phyloP scores from a whole-genome alignment of 2,888 invertebrate genomes.

The Epirrita christyi region DNA sequence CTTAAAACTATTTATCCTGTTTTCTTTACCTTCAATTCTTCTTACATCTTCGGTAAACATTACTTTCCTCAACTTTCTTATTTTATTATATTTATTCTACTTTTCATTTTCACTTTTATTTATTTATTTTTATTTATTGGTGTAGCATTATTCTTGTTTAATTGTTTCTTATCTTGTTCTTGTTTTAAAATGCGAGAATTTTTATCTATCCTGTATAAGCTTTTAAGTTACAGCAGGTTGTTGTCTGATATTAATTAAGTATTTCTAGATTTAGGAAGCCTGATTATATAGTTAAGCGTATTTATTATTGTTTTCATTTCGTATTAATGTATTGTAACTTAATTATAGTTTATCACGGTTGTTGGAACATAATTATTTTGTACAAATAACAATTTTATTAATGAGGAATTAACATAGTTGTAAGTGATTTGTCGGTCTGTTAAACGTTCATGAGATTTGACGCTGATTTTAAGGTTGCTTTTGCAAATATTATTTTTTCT shows the following conservation, averaged over 20 bases:
- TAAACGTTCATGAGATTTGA: conserved; percentile 24
- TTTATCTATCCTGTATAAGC: conserved; percentile 51
- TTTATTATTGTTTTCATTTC: conserved; percentile 70
- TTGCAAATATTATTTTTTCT: conserved; percentile 45
- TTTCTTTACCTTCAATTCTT: conserved; percentile 15
- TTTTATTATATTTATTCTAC: conserved; percentile 33
- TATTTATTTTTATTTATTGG: no score
- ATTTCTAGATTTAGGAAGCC: conserved; percentile 30
- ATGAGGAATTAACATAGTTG: conserved; percentile 71
- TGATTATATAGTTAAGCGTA: conserved; percentile 58
- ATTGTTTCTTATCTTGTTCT: conserved; percentile 47
- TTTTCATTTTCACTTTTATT: conserved; percentile 48
- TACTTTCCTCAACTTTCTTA: neutral
- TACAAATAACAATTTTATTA: conserved; percentile 82
- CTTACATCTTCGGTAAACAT: conserved; percentile 10
- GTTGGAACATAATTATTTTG: conserved; percentile 82
- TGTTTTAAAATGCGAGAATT: conserved; percentile 54
- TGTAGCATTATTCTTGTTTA: conserved; percentile 61
- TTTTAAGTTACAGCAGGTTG: conserved; percentile 55
- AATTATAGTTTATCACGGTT: conserved; percentile 79
- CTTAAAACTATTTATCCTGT: neutral
- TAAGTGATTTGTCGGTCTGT: conserved; percentile 56
- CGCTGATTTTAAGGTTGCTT: conserved; percentile 51
- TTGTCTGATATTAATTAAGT: conserved; percentile 60
- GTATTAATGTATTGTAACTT: conserved; percentile 72